phyloP scores from a whole-genome alignment of 30 jellyfish, hydroid and myxozoan species.

The Hydractinia echinata region DNA sequence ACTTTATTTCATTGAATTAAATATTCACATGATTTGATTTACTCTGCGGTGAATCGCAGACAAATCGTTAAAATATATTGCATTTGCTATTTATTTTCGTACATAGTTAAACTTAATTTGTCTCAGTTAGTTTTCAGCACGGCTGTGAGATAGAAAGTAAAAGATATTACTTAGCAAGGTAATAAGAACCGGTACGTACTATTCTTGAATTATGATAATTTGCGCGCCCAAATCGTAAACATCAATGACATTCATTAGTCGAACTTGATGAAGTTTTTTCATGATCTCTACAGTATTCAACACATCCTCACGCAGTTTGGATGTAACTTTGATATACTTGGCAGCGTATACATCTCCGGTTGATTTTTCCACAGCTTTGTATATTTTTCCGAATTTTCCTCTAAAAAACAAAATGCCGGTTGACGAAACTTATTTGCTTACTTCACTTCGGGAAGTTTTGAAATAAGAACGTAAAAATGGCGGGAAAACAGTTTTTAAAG shows the following conservation, averaged over 20 bases:
- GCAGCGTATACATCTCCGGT: conserved; percentile 76
- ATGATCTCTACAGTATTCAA: conserved; percentile 50
- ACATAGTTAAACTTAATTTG: not conserved
- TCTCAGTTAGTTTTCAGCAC: not conserved
- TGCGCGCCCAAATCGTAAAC: conserved; percentile 70
- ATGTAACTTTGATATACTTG: conserved; percentile 58
- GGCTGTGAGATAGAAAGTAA: not conserved
- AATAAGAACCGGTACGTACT: conserved; percentile 40
- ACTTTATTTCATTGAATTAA: too few species aligned
- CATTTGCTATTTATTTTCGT: not conserved
- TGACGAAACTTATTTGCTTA: too few species aligned
- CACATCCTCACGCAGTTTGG: conserved; percentile 70
- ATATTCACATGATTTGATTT: too few species aligned
- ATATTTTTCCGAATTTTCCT: conserved; percentile 85
- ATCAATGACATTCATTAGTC: conserved; percentile 58
- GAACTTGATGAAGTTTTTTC: conserved; percentile 63
- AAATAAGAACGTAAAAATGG: too few species aligned
- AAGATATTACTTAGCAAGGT: not conserved
- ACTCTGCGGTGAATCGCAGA: not conserved
- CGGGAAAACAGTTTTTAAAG: too few species aligned
- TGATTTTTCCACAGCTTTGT: conserved; percentile 49
- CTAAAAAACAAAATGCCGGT: conserved; percentile 20
- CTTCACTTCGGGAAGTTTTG: too few species aligned
- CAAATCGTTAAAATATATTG: not conserved
- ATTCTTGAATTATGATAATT: conserved; percentile 68